Conservation (phyloP, 2,113 vertebrate species). For the Dermatemys mawii region DNA sequence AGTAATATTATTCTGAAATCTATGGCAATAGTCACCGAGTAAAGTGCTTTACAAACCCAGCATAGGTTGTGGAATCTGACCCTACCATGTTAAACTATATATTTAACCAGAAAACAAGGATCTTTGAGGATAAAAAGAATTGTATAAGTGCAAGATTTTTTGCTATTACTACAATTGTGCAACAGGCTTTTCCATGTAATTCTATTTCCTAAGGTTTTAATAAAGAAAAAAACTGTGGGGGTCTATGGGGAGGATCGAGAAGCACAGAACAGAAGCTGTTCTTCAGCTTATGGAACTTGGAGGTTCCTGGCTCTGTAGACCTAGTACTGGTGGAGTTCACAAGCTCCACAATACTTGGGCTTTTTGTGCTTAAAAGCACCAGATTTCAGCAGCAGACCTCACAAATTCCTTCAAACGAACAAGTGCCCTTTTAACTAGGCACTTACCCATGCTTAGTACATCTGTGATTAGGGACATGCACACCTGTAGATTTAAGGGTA, state of each 20-base stretch:
- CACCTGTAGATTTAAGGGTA: accelerated
- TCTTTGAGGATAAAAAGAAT: not conserved
- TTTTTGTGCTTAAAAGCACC: not conserved
- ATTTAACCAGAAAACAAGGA: not conserved
- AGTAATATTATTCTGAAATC: not conserved
- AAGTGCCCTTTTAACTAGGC: not conserved
- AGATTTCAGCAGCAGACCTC: not conserved
- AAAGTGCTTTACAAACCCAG: accelerated
- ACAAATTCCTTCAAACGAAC: accelerated
- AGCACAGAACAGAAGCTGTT: not conserved
- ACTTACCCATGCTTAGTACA: not conserved
- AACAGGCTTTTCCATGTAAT: not conserved
- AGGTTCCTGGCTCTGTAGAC: not conserved
- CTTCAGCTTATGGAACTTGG: not conserved
- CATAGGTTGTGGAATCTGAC: not conserved
- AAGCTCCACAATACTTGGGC: not conserved
- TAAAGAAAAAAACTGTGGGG: not conserved
- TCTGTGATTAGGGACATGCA: accelerated
- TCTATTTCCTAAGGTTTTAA: not conserved
- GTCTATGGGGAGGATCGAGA: not conserved
- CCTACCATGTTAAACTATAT: accelerated
- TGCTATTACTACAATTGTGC: not conserved
- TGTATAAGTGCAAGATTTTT: not conserved
- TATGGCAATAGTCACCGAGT: not conserved
- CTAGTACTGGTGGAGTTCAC: not conserved